Conservation (phyloP, 2,888 invertebrate genomes). For the Scaptomyza flava region DNA sequence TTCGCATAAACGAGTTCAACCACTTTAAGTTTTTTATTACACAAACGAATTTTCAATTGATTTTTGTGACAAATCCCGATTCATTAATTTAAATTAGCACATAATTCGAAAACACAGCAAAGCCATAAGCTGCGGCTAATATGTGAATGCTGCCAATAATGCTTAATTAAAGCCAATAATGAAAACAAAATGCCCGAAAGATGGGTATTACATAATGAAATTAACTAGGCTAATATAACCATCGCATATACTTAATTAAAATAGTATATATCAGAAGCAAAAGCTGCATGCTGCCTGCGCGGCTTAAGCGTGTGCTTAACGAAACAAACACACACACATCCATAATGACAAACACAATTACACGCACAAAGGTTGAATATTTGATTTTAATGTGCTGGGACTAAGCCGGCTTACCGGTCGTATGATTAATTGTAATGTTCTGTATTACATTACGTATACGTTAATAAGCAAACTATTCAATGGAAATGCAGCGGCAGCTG, state of each 20-base stretch:
- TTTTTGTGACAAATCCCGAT: slow-evolving; percentile 31
- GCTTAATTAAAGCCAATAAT: slow-evolving; percentile 76
- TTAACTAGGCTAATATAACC: slow-evolving; percentile 73
- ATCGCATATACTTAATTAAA: slow-evolving; percentile 72
- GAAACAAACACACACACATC: slow-evolving; percentile 9
- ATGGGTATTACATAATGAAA: slow-evolving; percentile 67
- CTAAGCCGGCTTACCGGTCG: slow-evolving; percentile 73
- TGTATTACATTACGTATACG: slow-evolving; percentile 62
- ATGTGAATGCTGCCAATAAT: slow-evolving; percentile 68
- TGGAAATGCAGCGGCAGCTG: slow-evolving; percentile 24
- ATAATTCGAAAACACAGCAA: slow-evolving; percentile 56
- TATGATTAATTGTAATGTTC: slow-evolving; percentile 76
- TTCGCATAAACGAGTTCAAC: slow-evolving; percentile 18
- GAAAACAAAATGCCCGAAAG: slow-evolving; percentile 50
- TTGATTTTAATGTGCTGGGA: slow-evolving; percentile 69
- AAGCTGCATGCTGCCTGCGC: slow-evolving; percentile 32
- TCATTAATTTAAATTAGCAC: slow-evolving; percentile 67
- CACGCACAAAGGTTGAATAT: slow-evolving; percentile 56
- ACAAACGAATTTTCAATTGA: slow-evolving; percentile 43
- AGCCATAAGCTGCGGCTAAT: slow-evolving; percentile 61
- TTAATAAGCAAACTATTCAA: slow-evolving; percentile 21
- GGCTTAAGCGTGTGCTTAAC: slow-evolving; percentile 57
- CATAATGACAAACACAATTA: slow-evolving; percentile 27
- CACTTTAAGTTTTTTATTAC: slow-evolving; percentile 28
- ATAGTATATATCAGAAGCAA: slow-evolving; percentile 43